These are phyloP conservation scores for Leptopilina drosophilae DNA, from an alignment of 2,888 invertebrate genomes.

Conservation along the genomic window DNA sequence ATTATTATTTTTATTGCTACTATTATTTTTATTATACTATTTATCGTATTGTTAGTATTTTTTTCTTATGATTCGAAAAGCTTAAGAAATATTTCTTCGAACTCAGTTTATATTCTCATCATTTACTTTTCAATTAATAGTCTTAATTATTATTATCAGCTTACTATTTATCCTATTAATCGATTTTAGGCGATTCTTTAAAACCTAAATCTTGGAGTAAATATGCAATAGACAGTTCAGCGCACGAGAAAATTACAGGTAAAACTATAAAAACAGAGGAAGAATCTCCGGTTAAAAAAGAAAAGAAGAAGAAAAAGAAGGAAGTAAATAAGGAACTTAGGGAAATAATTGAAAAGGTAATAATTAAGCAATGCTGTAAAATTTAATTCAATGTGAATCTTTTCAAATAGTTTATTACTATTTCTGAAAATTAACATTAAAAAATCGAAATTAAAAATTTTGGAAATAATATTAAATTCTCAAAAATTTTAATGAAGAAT, in stretches of 20 bases:
- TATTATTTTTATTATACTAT: slow-evolving; percentile 2
- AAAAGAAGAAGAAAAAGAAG: slow-evolving; percentile 60
- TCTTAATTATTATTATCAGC: slow-evolving; percentile 3
- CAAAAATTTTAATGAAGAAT: too few species aligned
- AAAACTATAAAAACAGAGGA: slow-evolving; percentile 61
- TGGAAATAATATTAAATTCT: too few species aligned
- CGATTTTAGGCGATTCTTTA: slow-evolving; percentile 78
- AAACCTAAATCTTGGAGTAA: slow-evolving; percentile 97
- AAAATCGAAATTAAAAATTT: too few species aligned
- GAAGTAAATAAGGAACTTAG: slow-evolving; percentile 79
- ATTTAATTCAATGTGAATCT: too few species aligned
- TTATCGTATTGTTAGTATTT: too few species aligned
- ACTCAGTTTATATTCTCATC: background rate
- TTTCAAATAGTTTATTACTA: too few species aligned
- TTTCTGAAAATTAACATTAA: too few species aligned
- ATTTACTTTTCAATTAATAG: background rate
- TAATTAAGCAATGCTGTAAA: background rate
- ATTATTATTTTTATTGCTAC: too few species aligned
- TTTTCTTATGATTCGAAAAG: too few species aligned
- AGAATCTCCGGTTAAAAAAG: slow-evolving; percentile 60
- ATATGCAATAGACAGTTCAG: slow-evolving; percentile 88
- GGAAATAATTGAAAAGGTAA: slow-evolving; percentile 83
- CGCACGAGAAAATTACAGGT: slow-evolving; percentile 77
- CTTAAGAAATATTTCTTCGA: too few species aligned
- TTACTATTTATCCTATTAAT: background rate